Conservation (phyloP, 2,888 invertebrate genomes). For the Eutolmus rufibarbis region DNA sequence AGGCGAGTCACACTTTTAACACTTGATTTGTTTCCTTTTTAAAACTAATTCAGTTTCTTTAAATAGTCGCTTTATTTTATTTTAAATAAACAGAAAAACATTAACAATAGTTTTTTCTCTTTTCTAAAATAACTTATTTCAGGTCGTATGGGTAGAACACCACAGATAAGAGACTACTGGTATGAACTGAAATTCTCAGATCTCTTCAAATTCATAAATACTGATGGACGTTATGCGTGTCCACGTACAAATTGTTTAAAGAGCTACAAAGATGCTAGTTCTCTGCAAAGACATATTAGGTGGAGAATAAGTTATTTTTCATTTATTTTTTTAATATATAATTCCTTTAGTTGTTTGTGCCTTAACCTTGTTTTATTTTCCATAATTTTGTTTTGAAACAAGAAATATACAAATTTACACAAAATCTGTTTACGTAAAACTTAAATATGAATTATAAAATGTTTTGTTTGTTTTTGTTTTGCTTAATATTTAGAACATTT, state of each 20-base stretch:
- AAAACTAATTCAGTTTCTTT: slow-evolving; percentile 29
- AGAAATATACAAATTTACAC: slow-evolving; percentile 23
- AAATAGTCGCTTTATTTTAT: slow-evolving; percentile 15
- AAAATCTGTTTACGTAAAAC: not conserved
- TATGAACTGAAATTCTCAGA: slow-evolving; percentile 64
- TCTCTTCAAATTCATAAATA: slow-evolving; percentile 63
- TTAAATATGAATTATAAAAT: not conserved
- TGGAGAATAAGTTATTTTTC: slow-evolving; percentile 50
- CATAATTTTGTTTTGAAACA: not conserved
- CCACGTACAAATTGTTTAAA: slow-evolving; percentile 62
- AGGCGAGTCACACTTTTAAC: not conserved
- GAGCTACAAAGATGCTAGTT: slow-evolving; percentile 64
- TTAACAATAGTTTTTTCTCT: slow-evolving; percentile 39
- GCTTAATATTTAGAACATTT: slow-evolving; percentile 29
- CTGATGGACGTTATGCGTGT: slow-evolving; percentile 63
- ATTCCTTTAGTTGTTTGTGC: not conserved
- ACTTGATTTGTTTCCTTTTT: slow-evolving; percentile 7
- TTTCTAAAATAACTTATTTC: slow-evolving; percentile 38
- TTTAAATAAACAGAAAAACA: slow-evolving; percentile 28
- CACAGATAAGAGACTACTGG: slow-evolving; percentile 58
- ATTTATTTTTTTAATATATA: slow-evolving; percentile 15
- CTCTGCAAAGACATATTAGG: slow-evolving; percentile 64
- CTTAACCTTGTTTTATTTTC: not conserved
- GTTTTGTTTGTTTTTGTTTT: slow-evolving; percentile 16
- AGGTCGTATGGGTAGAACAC: slow-evolving; percentile 24